Evolutionary conservation across 2,888 invertebrate species (phyloP).

Genomic region (Eristalis arbustorum): DNA sequence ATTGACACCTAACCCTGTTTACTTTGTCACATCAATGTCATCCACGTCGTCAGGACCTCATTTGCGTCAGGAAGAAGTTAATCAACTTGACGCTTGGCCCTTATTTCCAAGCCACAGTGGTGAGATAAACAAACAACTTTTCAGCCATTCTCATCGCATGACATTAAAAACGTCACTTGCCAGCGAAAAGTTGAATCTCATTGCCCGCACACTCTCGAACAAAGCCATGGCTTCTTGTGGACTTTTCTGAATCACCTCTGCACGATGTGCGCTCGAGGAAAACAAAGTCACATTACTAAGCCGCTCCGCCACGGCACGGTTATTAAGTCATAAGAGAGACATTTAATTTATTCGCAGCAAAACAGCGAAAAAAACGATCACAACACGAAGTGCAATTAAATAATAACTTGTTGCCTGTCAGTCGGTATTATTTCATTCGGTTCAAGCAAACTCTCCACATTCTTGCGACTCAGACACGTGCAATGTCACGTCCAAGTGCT

Average conservation of each 20-base stretch:
- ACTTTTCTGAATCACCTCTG: background rate
- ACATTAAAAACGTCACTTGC: background rate
- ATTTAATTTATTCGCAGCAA: conserved; percentile 51
- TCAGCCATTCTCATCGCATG: background rate
- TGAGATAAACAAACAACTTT: too few relatives aligned
- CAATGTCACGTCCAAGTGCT: conserved; percentile 67
- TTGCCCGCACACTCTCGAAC: background rate
- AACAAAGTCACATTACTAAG: background rate
- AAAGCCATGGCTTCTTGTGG: background rate
- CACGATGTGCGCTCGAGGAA: background rate
- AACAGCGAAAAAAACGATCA: conserved; percentile 13
- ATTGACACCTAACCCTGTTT: too few relatives aligned
- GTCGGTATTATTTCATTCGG: conserved; percentile 28
- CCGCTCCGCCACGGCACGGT: background rate
- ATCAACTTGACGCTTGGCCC: too few relatives aligned
- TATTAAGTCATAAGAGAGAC: conserved; percentile 38
- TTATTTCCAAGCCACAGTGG: too few relatives aligned
- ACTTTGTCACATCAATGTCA: too few relatives aligned
- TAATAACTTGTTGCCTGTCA: conserved; percentile 59
- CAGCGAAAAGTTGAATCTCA: background rate
- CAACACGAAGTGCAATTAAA: conserved; percentile 62
- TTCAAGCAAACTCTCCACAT: conserved; percentile 57
- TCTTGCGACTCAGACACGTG: conserved; percentile 64
- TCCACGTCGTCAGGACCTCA: too few relatives aligned
- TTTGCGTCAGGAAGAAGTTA: too few relatives aligned